These are phyloP conservation scores for Chrysolina americana DNA, from an alignment of 2,888 invertebrate genomes.

Conservation along the genomic window DNA sequence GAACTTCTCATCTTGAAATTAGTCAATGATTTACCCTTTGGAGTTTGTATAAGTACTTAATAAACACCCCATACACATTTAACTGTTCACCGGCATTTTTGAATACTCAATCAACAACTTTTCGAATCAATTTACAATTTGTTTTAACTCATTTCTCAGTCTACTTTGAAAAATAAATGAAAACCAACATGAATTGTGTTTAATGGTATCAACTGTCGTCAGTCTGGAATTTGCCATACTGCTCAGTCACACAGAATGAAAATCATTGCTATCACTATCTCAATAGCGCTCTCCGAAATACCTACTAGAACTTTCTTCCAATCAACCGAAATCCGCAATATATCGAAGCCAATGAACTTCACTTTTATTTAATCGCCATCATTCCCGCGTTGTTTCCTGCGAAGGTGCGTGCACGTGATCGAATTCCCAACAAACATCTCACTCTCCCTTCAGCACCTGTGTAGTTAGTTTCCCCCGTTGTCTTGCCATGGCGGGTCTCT, in stretches of 20 bases:
- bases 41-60: no score
- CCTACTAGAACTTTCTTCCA: not conserved
- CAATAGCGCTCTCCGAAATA: not conserved
- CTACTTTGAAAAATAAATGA: no score
- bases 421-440: constrained; percentile 63
- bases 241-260: no score
- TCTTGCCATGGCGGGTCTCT: constrained; percentile 49
- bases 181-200: no score
- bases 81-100: no score
- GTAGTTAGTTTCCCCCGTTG: constrained; percentile 54
- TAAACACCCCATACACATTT: no score
- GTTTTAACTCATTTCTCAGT: no score
- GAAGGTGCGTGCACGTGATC: constrained; percentile 63
- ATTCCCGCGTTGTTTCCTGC: constrained; percentile 56
- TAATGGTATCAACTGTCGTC: no score
- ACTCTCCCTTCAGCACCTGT: constrained; percentile 58
- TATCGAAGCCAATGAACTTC: constrained; percentile 21
- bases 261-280: not conserved
- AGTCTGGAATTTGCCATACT: no score
- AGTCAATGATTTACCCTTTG: no score
- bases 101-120: not conserved
- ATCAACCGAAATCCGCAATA: constrained; percentile 4
- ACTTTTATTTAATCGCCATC: constrained; percentile 52
- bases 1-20: no score
- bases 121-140: not conserved